Percentiles rank a stretch among this genome's conserved stretches.
Evolutionary conservation across 30 jellyfish, hydroid and myxozoan species (phyloP).

Genomic region (Chrysaora quinquecirrha): DNA sequence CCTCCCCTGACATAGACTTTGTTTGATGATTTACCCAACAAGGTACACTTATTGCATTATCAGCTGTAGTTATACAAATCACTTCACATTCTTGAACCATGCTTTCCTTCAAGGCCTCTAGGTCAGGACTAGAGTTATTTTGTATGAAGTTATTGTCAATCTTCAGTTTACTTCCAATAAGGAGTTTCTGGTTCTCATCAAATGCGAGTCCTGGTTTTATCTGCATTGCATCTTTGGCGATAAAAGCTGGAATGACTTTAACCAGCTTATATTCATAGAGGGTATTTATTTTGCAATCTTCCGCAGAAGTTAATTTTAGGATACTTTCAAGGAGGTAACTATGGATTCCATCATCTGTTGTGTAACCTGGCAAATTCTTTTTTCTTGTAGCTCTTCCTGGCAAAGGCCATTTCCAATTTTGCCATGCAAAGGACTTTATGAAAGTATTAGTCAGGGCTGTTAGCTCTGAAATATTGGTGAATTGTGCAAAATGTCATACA

Average conservation of each 20-base stretch:
- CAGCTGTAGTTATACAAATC: constrained; percentile 9
- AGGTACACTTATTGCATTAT: constrained; percentile 1
- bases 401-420: constrained; percentile 45
- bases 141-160: constrained; percentile 4
- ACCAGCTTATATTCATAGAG: constrained; percentile 1
- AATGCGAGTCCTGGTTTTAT: constrained; percentile 23
- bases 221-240: constrained; percentile 37
- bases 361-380: constrained; percentile 5
- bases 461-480: no score
- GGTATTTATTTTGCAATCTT: not conserved
- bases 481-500: no score
- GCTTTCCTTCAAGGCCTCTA: constrained; percentile 15
- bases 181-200: constrained; percentile 10
- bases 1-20: constrained; percentile 5
- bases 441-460: no score
- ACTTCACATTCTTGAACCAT: constrained; percentile 51
- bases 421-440: constrained; percentile 7
- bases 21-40: not conserved
- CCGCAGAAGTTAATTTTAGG: constrained; percentile 7
- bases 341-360: constrained; percentile 39
- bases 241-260: constrained; percentile 18
- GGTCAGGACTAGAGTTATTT: not conserved
- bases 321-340: not conserved
- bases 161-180: constrained; percentile 22
- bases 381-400: constrained; percentile 40